These are phyloP conservation scores for Cephus nigrinus DNA, from an alignment of 2,888 invertebrate species.

Conservation along the genomic window DNA sequence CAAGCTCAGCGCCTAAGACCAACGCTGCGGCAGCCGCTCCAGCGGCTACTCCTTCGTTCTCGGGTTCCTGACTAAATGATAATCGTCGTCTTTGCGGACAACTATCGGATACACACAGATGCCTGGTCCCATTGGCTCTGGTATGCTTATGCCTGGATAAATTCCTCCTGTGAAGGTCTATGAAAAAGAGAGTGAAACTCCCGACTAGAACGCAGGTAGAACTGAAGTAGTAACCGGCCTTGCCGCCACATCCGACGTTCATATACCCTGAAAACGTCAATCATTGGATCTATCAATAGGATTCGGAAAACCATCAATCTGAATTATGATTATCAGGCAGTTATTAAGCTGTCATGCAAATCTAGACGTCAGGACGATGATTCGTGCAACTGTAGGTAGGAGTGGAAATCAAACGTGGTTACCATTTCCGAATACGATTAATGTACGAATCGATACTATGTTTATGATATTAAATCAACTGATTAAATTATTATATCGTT, in stretches of 20 bases:
- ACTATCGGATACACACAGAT: conserved; percentile 70
- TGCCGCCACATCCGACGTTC: conserved; percentile 80
- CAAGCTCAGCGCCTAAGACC: conserved; percentile 70
- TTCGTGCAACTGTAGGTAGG: too few relatives aligned
- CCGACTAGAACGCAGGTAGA: conserved; percentile 83
- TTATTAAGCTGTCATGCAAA: too few relatives aligned
- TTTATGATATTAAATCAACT: too few relatives aligned
- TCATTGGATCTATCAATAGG: conserved; percentile 1
- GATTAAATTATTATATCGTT: too few relatives aligned
- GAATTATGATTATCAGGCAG: too few relatives aligned
- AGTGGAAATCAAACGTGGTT: too few relatives aligned
- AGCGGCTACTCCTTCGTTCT: conserved; percentile 68
- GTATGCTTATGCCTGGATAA: conserved; percentile 79
- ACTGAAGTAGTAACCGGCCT: conserved; percentile 87
- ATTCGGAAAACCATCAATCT: too few relatives aligned
- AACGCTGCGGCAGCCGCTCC: conserved; percentile 71
- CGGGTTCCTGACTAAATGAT: conserved; percentile 73
- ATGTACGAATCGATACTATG: too few relatives aligned
- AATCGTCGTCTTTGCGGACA: conserved; percentile 71
- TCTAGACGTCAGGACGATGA: too few relatives aligned
- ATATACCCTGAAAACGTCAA: conserved; percentile 75
- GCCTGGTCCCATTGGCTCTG: conserved; percentile 70
- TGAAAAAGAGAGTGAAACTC: conserved; percentile 81
- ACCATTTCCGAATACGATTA: too few relatives aligned
- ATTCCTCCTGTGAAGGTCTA: conserved; percentile 81